Conservation (phyloP, 2,113 vertebrate genomes). For the Ardeotis arabs region DNA sequence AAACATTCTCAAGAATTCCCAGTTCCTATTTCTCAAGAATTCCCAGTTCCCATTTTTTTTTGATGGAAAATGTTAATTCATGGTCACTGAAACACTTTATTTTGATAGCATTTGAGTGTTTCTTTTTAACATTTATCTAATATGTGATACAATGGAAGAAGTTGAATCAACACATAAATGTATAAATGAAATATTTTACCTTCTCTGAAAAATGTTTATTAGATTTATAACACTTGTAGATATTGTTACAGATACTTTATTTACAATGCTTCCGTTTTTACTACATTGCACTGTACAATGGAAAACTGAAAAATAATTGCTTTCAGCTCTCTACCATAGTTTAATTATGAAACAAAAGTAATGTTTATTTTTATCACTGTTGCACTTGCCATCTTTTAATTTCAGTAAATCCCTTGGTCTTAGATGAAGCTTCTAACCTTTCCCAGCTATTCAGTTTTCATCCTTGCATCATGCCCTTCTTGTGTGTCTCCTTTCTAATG, state of each 20-base stretch:
- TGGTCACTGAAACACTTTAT: background rate
- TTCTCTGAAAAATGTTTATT: background rate
- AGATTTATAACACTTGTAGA: background rate
- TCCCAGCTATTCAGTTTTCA: background rate
- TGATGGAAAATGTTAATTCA: background rate
- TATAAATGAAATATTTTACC: background rate
- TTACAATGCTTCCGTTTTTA: background rate
- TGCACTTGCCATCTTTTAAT: background rate
- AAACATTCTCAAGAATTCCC: background rate
- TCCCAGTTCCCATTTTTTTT: background rate
- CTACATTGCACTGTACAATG: rapidly evolving
- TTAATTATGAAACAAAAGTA: background rate
- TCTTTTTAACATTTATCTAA: background rate
- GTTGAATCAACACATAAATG: background rate
- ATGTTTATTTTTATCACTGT: background rate
- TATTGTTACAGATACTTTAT: background rate
- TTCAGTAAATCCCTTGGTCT: background rate
- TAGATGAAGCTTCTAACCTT: background rate
- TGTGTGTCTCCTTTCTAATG: background rate
- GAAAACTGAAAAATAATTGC: background rate
- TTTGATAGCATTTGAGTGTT: background rate
- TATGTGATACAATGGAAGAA: background rate
- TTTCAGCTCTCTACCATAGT: background rate
- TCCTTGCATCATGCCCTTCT: background rate
- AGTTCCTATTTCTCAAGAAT: background rate